Base-by-base conservation (phyloP, 64 coral and sea anemone genomes). In the Pachyseris speciosa region DNA sequence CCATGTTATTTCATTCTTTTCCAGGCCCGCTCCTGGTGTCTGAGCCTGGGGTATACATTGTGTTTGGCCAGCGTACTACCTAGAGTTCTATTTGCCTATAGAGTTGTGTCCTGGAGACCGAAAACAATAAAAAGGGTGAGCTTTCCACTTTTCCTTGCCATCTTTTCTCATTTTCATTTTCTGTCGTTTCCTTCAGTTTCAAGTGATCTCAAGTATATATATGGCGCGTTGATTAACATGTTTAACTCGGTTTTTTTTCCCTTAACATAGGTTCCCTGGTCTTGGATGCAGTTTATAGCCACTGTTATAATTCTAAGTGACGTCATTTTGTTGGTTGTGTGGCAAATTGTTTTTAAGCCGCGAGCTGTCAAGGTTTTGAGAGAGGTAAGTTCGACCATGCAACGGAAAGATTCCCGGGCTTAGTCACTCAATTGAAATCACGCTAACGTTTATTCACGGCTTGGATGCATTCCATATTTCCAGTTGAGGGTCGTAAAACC, bases 51-150 rank as follows among this genome's bases (percentile, higher is more conserved):
- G 20, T 81, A 15, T 53, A 81, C 77, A 41, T 10, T 81, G 1
- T 61, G 77, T 81, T 58, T 81, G 22, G 77, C 30, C 33, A 81
- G 77, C 51, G 33, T 81, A 4, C 77, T 81, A 39, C 77, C 77
- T 19, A 81, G 77, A 61, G 53, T 81, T 19, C 34, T 81, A 36
- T 81, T 61, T 24, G 77, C 77, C 24, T 81, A 61, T 52, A 58
- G 77, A 58, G 53, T 81, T 39, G 77, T 81, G 20, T 81, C 77
- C 19, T 61, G 77, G 77, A 81, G 77, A 58, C 77, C 77, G 19
- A 19, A 24, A 27, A 40, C 77, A 10, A 41, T 81, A 61, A 81
- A 63, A 36, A 63, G 40, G 51, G 77, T 81, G 19, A 33, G 77
- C 30, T 68, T 36, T 68, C 16, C 19, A 16, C 66, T 37, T 33